phyloP scores from a whole-genome alignment of 1,140 invertebrate species.

The Parasteatoda tepidariorum region DNA sequence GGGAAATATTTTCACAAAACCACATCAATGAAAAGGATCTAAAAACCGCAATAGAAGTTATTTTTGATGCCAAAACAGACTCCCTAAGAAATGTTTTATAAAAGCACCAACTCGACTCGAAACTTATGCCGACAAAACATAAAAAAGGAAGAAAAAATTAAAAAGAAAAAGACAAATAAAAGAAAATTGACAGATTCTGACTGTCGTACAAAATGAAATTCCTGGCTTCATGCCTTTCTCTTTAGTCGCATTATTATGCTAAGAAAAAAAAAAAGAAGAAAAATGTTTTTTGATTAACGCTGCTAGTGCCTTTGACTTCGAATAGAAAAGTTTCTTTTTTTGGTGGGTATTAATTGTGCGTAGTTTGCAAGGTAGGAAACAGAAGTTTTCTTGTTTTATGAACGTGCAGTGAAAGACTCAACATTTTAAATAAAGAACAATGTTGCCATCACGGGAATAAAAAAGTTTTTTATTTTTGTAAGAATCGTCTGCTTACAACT shows the following conservation, averaged over 20 bases:
- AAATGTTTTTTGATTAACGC: conserved; percentile 1
- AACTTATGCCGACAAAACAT: not conserved
- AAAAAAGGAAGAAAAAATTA: not conserved
- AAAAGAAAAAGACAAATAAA: too few species aligned
- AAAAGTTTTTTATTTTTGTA: not conserved
- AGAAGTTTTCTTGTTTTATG: not conserved
- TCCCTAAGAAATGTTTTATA: not conserved
- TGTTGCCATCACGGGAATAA: not conserved
- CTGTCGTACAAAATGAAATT: conserved; percentile 30
- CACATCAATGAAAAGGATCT: not conserved
- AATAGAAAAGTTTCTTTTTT: not conserved
- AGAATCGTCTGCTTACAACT: too few species aligned
- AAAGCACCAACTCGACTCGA: not conserved
- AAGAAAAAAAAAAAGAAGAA: not conserved
- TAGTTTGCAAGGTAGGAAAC: not conserved
- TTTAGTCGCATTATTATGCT: conserved; percentile 15
- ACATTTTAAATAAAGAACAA: not conserved
- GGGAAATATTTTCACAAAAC: not conserved
- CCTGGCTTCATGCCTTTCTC: conserved; percentile 19
- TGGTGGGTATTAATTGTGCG: not conserved
- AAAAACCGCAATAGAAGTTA: not conserved
- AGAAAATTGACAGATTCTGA: not conserved
- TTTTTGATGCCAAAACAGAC: not conserved
- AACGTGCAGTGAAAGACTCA: not conserved
- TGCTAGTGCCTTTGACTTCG: conserved; percentile 17